Percentiles rank a stretch among this genome's conserved stretches.
These are phyloP conservation scores for Dioctria rufipes DNA, from an alignment of 2,888 invertebrate species.

Conservation along the genomic window DNA sequence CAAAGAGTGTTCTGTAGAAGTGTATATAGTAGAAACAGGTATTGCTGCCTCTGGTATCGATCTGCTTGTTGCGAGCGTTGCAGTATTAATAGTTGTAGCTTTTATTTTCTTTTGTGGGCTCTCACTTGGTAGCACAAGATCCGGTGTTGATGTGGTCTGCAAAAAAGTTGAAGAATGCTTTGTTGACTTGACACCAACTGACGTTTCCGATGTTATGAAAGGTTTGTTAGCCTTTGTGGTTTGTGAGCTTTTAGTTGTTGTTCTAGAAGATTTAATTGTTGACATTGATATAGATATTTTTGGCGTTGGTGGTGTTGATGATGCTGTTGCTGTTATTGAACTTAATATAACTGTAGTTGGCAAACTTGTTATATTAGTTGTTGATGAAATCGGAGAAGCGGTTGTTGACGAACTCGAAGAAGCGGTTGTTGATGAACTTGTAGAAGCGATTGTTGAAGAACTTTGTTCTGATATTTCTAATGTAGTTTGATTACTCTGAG, in stretches of 20 bases:
- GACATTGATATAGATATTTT: background rate
- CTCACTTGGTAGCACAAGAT: background rate
- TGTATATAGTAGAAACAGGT: conserved; percentile 60
- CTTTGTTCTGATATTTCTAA: conserved; percentile 53
- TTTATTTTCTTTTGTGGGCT: too few species aligned
- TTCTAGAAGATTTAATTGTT: background rate
- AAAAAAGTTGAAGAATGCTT: background rate
- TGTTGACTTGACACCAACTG: conserved; percentile 20
- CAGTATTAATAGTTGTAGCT: too few species aligned
- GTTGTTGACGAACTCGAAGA: conserved; percentile 51
- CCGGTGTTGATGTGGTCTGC: background rate
- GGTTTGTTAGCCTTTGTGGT: background rate
- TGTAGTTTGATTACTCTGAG: conserved; percentile 41
- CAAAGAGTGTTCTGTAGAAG: conserved; percentile 65
- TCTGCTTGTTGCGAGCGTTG: too few species aligned
- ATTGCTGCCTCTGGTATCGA: background rate
- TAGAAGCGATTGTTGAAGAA: conserved; percentile 42
- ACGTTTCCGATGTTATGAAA: background rate
- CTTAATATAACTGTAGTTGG: background rate
- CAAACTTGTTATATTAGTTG: background rate
- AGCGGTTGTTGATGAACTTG: conserved; percentile 55
- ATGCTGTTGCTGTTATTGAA: background rate
- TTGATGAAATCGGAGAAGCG: conserved; percentile 55
- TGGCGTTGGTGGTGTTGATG: background rate
- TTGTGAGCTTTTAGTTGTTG: background rate